Evolutionary conservation across 2,888 invertebrate genomes (phyloP).

Genomic region (Pollenia angustigena): DNA sequence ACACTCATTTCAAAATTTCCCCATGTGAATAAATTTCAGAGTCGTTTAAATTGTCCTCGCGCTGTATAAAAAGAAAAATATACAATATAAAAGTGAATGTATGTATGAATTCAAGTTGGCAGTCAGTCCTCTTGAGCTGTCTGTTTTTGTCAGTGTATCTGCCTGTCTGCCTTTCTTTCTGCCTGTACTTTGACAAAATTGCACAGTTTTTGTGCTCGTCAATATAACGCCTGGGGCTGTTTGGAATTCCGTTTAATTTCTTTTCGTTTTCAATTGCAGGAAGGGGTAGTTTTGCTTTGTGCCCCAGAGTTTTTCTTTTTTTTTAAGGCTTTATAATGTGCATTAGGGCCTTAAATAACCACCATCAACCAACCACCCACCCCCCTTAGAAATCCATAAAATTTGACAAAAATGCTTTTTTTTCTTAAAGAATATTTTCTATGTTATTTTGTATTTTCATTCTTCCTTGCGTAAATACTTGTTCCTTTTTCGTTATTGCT

Average conservation of each 20-base stretch:
- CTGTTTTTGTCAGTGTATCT: not conserved
- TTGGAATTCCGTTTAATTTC: conserved; percentile 49
- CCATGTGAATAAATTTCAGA: conserved; percentile 47
- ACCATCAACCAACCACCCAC: conserved; percentile 35
- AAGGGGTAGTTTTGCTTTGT: conserved; percentile 46
- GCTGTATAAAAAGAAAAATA: not conserved
- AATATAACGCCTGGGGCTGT: conserved; percentile 47
- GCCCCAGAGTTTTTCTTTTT: not conserved
- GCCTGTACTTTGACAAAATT: conserved; percentile 35
- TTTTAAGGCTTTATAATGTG: conserved; percentile 53
- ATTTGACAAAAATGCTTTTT: conserved; percentile 20
- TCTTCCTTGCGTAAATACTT: conserved; percentile 30
- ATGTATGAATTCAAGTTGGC: conserved; percentile 3
- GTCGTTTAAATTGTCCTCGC: conserved; percentile 33
- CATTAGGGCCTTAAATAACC: conserved; percentile 66
- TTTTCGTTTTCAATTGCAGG: conserved; percentile 20
- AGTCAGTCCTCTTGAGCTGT: not conserved
- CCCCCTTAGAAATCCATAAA: conserved; percentile 26
- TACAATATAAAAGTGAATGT: not conserved
- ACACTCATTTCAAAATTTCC: conserved; percentile 32
- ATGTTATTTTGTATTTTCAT: conserved; percentile 12
- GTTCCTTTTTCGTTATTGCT: not conserved
- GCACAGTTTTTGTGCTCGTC: conserved; percentile 26
- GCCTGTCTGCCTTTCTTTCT: not conserved
- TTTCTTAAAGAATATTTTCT: conserved; percentile 43